phyloP scores from a whole-genome alignment of 2,797 vertebrate genomes.

The Enteromius unitaeniatus region DNA sequence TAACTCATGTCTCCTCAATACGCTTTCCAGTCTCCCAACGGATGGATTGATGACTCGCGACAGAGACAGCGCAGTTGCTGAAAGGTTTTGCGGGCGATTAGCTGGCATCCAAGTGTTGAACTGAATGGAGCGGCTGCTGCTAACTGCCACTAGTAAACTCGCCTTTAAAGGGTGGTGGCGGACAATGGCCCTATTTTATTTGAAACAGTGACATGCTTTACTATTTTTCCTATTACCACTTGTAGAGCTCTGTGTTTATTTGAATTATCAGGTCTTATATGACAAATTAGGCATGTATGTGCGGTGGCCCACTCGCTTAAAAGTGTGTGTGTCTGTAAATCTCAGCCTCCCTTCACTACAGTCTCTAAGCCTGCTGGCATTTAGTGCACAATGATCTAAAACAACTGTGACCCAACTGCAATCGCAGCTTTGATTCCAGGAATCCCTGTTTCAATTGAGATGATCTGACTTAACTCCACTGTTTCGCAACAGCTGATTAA shows the following conservation, averaged over 20 bases:
- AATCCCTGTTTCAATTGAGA: constrained; percentile 73
- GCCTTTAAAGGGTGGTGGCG: neutral
- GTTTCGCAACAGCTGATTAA: constrained; percentile 27
- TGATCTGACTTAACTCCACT: constrained; percentile 72
- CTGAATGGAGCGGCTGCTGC: constrained; percentile 17
- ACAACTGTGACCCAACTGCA: constrained; percentile 79
- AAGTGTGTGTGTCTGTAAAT: constrained; percentile 67
- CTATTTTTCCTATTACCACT: constrained; percentile 29
- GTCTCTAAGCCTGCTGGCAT: constrained; percentile 75
- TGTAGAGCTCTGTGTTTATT: neutral
- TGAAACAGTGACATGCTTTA: constrained; percentile 12
- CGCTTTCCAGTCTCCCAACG: constrained; percentile 72
- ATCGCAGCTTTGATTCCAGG: constrained; percentile 63
- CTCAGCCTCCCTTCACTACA: constrained; percentile 69
- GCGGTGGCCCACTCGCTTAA: constrained; percentile 7
- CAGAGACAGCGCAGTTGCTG: constrained; percentile 74
- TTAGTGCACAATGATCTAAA: constrained; percentile 77
- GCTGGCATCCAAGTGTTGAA: constrained; percentile 12
- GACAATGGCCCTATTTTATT: neutral
- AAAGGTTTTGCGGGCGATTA: constrained; percentile 75
- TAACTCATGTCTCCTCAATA: constrained; percentile 70
- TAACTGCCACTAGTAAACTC: constrained; percentile 1
- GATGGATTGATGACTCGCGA: constrained; percentile 70
- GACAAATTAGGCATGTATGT: constrained; percentile 30
- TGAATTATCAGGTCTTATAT: constrained; percentile 46